A percentile compares a stretch with the other conserved stretches of the same genome.
phyloP scores from a whole-genome alignment of 1,140 invertebrate genomes.

The roundworm (Caenorhabditis elegans) region DNA sequence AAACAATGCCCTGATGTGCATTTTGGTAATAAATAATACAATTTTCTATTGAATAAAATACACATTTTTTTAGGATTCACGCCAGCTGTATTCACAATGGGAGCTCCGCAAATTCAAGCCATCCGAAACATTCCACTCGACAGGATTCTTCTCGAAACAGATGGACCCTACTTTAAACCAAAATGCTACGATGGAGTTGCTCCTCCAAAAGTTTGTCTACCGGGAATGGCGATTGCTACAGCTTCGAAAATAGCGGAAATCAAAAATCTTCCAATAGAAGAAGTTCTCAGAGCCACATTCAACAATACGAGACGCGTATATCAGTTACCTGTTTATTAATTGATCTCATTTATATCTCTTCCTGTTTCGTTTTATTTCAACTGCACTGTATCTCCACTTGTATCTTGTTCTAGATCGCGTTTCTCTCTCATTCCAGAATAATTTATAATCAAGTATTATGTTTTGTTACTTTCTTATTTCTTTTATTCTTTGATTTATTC shows the following conservation, averaged over 20 bases:
- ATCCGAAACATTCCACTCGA: not conserved
- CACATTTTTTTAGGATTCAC: conserved; percentile 32
- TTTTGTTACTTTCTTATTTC: not conserved
- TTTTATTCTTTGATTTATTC: not conserved
- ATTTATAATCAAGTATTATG: not conserved
- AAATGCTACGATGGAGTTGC: not conserved
- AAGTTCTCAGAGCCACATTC: not conserved
- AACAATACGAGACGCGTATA: not conserved
- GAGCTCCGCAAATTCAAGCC: not conserved
- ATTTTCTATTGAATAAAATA: no score
- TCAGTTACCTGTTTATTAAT: not conserved
- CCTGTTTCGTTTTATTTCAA: not conserved
- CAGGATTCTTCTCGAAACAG: conserved; percentile 28
- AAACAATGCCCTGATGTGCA: conserved; percentile 20
- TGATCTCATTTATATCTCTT: not conserved
- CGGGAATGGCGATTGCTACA: not conserved
- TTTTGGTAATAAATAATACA: not conserved
- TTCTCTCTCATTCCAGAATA: not conserved
- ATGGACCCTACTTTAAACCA: conserved; percentile 19
- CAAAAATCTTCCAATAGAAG: not conserved
- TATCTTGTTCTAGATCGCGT: not conserved
- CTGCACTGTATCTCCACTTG: not conserved
- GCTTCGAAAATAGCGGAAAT: not conserved
- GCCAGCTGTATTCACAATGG: not conserved
- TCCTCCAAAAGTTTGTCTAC: not conserved